A percentile compares a stretch with the other conserved stretches of the same genome.
Evolutionary conservation across 2,888 invertebrate species (phyloP).

Genomic region (Oasisia sp.): DNA sequence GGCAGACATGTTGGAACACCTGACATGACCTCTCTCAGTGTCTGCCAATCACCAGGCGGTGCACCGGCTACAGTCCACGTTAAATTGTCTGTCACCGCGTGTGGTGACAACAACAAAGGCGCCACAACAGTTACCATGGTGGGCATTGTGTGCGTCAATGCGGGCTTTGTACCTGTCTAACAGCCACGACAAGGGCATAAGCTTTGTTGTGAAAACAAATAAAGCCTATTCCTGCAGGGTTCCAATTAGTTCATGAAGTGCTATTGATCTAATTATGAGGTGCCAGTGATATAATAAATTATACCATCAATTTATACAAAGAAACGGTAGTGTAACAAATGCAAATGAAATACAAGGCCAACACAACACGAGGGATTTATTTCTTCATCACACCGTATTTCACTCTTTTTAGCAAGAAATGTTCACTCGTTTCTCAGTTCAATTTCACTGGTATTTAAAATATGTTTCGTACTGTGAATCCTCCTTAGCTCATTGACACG

Average conservation of each 20-base stretch:
- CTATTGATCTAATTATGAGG: neutral
- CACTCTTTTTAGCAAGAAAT: too few relatives aligned
- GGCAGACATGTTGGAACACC: conserved; percentile 13
- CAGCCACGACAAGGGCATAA: neutral
- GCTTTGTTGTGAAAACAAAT: too few relatives aligned
- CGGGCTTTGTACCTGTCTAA: neutral
- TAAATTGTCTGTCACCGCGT: neutral
- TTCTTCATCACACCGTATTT: too few relatives aligned
- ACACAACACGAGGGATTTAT: too few relatives aligned
- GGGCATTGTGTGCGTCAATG: neutral
- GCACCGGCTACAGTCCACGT: neutral
- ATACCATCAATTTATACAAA: too few relatives aligned
- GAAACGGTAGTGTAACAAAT: too few relatives aligned
- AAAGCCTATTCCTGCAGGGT: neutral
- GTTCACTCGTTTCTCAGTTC: too few relatives aligned
- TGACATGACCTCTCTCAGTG: conserved; percentile 6
- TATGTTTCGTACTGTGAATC: too few relatives aligned
- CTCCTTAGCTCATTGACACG: too few relatives aligned
- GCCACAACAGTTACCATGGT: neutral
- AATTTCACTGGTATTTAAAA: too few relatives aligned
- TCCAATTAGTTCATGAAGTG: neutral
- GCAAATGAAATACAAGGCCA: too few relatives aligned
- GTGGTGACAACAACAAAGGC: neutral
- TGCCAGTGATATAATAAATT: too few relatives aligned
- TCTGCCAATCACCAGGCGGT: neutral